These are phyloP conservation scores for Labeo calbasu DNA, from an alignment of 2,797 vertebrate species.

Conservation along the genomic window DNA sequence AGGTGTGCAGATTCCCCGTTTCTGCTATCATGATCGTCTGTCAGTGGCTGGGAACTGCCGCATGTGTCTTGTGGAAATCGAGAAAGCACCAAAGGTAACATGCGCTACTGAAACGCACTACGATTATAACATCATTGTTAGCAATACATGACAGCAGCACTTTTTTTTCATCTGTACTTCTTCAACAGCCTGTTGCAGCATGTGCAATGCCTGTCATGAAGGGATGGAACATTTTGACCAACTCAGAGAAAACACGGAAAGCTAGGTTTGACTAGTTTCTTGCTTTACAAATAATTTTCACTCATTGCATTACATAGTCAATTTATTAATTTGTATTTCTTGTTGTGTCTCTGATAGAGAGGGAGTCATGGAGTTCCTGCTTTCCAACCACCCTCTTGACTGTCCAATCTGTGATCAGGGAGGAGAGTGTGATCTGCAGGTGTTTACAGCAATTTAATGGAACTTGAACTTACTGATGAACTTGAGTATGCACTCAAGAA, in stretches of 20 bases:
- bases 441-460: constrained; percentile 54
- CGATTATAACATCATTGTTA: not conserved
- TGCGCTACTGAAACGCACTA: not conserved
- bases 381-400: constrained; percentile 97
- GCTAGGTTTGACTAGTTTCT: constrained; percentile 83
- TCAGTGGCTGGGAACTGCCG: constrained; percentile 97
- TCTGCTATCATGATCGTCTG: constrained; percentile 97
- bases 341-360: constrained; percentile 78
- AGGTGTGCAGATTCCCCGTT: constrained; percentile 95
- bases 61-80: constrained; percentile 99
- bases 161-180: constrained; percentile 23
- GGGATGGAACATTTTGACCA: constrained; percentile 98
- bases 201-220: constrained; percentile 99
- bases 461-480: not conserved
- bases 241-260: constrained; percentile 96
- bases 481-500: not conserved
- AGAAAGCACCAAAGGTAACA: constrained; percentile 83
- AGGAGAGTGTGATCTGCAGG: constrained; percentile 98
- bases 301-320: not conserved
- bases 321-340: not conserved
- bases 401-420: constrained; percentile 99
- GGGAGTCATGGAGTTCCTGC: constrained; percentile 97
- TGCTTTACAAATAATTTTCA: not conserved
- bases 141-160: not conserved
- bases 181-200: constrained; percentile 90